Base-by-base conservation (phyloP, 2,888 invertebrate species). In the Amblyteles armatorius region DNA sequence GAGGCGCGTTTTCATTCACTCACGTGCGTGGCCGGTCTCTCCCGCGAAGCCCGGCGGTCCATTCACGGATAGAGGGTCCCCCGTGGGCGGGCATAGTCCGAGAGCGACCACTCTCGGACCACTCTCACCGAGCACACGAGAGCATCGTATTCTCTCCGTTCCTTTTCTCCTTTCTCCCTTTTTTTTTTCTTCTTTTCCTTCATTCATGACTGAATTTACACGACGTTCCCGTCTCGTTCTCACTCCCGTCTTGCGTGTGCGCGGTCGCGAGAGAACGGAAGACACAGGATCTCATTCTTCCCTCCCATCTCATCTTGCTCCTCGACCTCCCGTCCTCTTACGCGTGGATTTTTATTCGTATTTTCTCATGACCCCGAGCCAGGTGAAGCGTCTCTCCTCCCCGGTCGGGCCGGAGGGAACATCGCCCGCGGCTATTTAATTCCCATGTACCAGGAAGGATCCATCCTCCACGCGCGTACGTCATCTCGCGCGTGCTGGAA, bases 161-260 rank as follows among this genome's bases (percentile, higher is more conserved):
- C 57, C 69, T 57, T 69, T 69, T 57, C 52, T 52, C 13, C 52
- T 36, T 48, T 52, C 19, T 22, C 80, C 74, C 36, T 40, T 52
- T 63, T 22, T 74, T 52, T 63, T 60, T 68, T 74, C 63, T 77
- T n/a, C 57, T 90, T 88, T 89, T 90, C 90, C 87, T 89, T 91
- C 89, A 88, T 90, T 89, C 89, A 86, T 91, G 90, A 91, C 92
- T 92, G 92, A 91, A 91, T 91, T 90, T 88, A 90, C 90, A 87
- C 88, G 81, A 71, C 71, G 71, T 69, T 48, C 72, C 63, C 40
- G 13, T 40, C 40, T 67, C 67, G 22, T 55, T 63, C 60, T 57
- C n/a, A 63, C 44, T 63, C 19, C 33, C 63, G 33, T 68, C 71
- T 72, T 68, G 29, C 71, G 55, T 71, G 48, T 60, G 74, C 78